These are phyloP conservation scores for Drosophila takahashii DNA, from an alignment of 1,140 invertebrate genomes.

Conservation along the genomic window DNA sequence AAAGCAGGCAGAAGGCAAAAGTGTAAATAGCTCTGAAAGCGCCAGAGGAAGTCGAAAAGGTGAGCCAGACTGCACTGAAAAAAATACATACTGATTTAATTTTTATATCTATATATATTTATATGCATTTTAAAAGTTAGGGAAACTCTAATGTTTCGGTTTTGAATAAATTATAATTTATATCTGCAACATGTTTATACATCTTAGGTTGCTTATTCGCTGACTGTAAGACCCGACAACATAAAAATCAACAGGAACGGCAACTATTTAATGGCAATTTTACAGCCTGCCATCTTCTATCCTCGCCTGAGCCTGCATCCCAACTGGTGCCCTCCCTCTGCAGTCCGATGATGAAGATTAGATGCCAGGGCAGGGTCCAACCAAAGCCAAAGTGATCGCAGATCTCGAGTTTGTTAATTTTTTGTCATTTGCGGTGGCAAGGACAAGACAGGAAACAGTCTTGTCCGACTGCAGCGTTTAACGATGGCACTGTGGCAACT, in stretches of 20 bases:
- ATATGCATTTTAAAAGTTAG: not conserved
- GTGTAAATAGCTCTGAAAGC: slow-evolving; percentile 70
- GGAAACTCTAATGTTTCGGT: too few relatives aligned
- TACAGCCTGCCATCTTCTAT: slow-evolving; percentile 57
- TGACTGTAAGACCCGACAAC: slow-evolving; percentile 16
- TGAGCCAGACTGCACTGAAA: slow-evolving; percentile 18
- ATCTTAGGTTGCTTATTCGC: not conserved
- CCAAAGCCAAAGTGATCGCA: slow-evolving; percentile 15
- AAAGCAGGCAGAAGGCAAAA: slow-evolving; percentile 53
- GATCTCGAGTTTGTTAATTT: slow-evolving; percentile 50
- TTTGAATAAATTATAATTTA: not conserved
- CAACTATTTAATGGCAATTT: slow-evolving; percentile 82
- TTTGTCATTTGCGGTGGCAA: slow-evolving; percentile 59
- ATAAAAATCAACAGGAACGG: slow-evolving; percentile 72
- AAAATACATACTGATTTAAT: not conserved
- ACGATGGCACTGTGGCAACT: slow-evolving; percentile 61
- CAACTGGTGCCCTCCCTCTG: not conserved
- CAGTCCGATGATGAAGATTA: slow-evolving; percentile 66
- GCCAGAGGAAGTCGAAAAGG: slow-evolving; percentile 56
- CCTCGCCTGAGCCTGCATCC: slow-evolving; percentile 6
- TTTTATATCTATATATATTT: too few relatives aligned
- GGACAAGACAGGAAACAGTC: slow-evolving; percentile 68
- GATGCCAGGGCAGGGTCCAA: slow-evolving; percentile 36
- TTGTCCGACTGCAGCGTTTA: slow-evolving; percentile 44
- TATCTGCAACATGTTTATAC: not conserved